These are phyloP conservation scores for Alouatta palliata DNA, from an alignment of 2,113 vertebrate species.

Conservation along the genomic window DNA sequence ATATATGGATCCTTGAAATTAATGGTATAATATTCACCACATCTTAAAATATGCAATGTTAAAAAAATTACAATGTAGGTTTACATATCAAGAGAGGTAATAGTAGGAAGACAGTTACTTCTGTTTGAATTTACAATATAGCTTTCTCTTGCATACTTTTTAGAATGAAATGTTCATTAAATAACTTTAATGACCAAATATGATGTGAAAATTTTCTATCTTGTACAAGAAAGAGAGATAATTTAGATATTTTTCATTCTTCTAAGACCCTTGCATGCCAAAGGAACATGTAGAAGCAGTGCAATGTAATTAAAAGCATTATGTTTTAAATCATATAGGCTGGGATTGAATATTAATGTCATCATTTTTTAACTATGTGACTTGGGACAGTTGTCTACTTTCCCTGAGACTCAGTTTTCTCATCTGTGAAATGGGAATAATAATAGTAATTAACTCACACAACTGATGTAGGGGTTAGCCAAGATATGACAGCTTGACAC, in stretches of 20 bases:
- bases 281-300: neutral
- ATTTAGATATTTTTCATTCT: neutral
- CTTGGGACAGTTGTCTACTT: neutral
- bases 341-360: neutral
- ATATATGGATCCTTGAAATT: neutral
- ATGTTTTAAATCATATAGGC: neutral
- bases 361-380: neutral
- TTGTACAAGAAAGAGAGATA: neutral
- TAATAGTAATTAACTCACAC: neutral
- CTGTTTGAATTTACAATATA: neutral
- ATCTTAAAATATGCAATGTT: neutral
- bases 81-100: neutral
- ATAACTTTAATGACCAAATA: neutral
- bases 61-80: neutral
- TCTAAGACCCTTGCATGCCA: neutral
- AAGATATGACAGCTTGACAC: neutral
- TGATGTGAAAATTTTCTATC: neutral
- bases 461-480: neutral
- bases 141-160: neutral
- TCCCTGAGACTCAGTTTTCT: neutral
- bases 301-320: neutral
- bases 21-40: neutral
- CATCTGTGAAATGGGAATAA: neutral
- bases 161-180: neutral
- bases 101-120: neutral